Conservation (phyloP, 2,888 invertebrate species). For the Cephus runcator region DNA sequence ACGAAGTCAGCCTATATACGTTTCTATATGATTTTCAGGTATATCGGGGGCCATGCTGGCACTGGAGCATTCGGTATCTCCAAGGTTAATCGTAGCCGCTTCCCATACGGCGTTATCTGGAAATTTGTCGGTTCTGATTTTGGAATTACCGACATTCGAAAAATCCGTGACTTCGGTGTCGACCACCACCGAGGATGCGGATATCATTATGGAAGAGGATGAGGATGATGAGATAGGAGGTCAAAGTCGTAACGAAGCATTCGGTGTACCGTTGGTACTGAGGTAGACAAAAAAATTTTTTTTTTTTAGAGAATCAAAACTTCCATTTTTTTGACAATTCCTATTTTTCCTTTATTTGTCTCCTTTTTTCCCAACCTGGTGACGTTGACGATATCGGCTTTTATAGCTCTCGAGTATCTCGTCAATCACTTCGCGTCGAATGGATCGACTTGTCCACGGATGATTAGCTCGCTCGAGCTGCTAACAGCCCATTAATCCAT, state of each 20-base stretch:
- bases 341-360: not conserved
- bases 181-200: conserved; percentile 34
- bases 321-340: not conserved
- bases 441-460: not conserved
- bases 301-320: not conserved
- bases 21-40: conserved; percentile 28
- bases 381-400: not conserved
- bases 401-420: not conserved
- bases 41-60: conserved; percentile 40
- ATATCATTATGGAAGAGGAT: conserved; percentile 34
- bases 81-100: conserved; percentile 76
- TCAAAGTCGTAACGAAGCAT: conserved; percentile 18
- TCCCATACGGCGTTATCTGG: conserved; percentile 83
- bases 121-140: conserved; percentile 79
- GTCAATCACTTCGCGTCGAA: not conserved
- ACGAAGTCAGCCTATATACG: not conserved
- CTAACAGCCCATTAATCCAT: not conserved
- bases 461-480: not conserved
- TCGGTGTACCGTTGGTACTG: conserved; percentile 41
- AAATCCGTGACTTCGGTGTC: conserved; percentile 22
- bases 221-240: conserved; percentile 20
- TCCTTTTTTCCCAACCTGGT: not conserved
- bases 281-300: conserved; percentile 34
- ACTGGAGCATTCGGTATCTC: conserved; percentile 41
- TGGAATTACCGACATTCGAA: conserved; percentile 66